Base-by-base conservation (phyloP, 1,140 invertebrate species). In the Carposina sasakii region DNA sequence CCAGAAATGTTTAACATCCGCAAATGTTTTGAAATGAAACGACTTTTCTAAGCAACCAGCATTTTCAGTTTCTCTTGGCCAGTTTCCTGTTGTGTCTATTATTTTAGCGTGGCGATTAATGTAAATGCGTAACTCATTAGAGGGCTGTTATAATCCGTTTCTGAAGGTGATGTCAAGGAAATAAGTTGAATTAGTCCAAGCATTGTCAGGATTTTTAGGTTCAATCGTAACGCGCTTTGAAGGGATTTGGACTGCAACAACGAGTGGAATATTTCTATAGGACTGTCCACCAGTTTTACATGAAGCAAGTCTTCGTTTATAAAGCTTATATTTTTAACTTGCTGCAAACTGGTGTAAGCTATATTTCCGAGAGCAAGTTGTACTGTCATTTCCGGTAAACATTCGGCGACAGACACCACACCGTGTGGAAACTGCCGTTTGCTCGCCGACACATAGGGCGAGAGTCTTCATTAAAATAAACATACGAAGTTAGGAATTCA, bases 161-260 rank as follows among this genome's bases (percentile, higher is more conserved):
- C 16, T 3, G 52, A 21, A 3, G 62, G 50, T 34, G 64, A 52
- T 23, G 52, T 50, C n/a, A n/a, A n/a, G n/a, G n/a, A n/a, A 28
- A 77, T 58, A 13, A 77, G 20, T 50, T 84, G 81, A 15, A 84
- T 56, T 2, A 84, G 66, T 9, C 81, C 81, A 2, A 81, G 53
- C 45, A 67, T 57, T 3, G 73, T 71, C 4, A 84, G 50, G 12
- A 73, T 54, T 60, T 70, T 73, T 5, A 84, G 36, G 48, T 67
- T 63, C 2, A 43, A 45, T 15, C 67, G 58, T 20, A 81, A 51
- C 6, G 71, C 67, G 40, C 63, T 71, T 33, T 66, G 61, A 13
- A 81, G 48, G 22, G 60, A 64, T 45, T 56, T 67, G 0, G 72
- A 74, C 39, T 75, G 55, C 26, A 75, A 48, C 6, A 84, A 47